These are phyloP conservation scores for Drosophila sp. DNA, from an alignment of 1,140 invertebrate species.

Conservation along the genomic window DNA sequence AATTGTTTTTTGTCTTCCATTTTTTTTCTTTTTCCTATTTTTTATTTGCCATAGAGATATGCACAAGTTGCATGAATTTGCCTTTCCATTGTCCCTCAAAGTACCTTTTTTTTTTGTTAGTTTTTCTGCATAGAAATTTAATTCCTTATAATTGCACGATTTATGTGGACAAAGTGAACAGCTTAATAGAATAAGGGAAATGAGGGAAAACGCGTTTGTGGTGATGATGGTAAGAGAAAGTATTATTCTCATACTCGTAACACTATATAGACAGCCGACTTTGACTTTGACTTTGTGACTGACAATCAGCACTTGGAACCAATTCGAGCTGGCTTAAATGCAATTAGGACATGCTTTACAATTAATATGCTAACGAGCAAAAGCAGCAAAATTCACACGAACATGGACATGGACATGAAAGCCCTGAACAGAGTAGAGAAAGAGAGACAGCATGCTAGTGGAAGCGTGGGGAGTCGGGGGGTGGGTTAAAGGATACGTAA, in stretches of 20 bases:
- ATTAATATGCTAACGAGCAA: conserved; percentile 61
- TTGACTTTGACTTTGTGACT: conserved; percentile 17
- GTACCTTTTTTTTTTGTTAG: neutral
- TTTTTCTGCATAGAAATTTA: neutral
- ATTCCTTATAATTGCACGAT: neutral
- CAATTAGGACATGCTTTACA: conserved; percentile 50
- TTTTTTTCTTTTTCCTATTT: too few relatives aligned
- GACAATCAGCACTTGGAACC: conserved; percentile 11
- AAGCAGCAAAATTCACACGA: conserved; percentile 24
- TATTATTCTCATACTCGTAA: neutral
- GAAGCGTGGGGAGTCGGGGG: neutral
- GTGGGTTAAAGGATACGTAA: conserved; percentile 28
- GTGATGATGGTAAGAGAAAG: neutral
- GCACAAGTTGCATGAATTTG: neutral
- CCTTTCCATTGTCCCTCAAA: neutral
- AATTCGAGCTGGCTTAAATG: conserved; percentile 30
- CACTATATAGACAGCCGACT: neutral
- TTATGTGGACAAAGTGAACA: conserved; percentile 9
- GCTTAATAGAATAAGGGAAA: neutral
- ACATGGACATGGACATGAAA: conserved; percentile 14
- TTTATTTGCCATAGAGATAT: too few relatives aligned
- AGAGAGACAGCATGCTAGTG: neutral
- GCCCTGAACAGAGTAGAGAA: neutral
- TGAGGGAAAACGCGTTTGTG: neutral
- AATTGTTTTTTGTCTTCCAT: too few relatives aligned